Base-by-base conservation (phyloP, 2,888 invertebrate genomes). In the Drosophila kokeensis region DNA sequence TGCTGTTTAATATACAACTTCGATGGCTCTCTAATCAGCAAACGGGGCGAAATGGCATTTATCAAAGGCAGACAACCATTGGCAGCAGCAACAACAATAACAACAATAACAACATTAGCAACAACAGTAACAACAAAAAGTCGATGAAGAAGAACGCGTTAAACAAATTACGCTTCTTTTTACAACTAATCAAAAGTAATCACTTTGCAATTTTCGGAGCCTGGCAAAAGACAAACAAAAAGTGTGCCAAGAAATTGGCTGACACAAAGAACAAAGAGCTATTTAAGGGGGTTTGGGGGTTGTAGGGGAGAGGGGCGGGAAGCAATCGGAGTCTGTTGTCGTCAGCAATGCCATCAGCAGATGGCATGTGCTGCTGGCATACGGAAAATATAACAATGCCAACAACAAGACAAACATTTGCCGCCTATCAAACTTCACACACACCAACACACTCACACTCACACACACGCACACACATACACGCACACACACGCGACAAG, bases 161-260 rank as follows among this genome's bases (percentile, higher is more conserved):
- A 86, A 86, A 84, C 85, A 86, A 86, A 86, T 86, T 89, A 87
- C 86, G 75, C 77, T 87, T 82, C 91, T 90, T 87, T 90, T 85
- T 81, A 76, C 87, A 90, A 87, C 87, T 91, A 87, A 87, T 87
- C 87, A 87, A 87, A 87, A 87, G 87, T 90, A 87, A 87, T 87
- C 87, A 87, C 91, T 90, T 88, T 87, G 87, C 91, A 90, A 87
- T 86, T 86, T 86, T 81, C 67, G 69, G 40, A 57, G 79, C 74
- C 73, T 73, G 70, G 58, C 70, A 65, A 71, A 87, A 87, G 78
- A 88, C 91, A 87, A 90, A 87, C 83, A 90, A 76, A 87, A 87
- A 90, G 75, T 86, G 69, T 65, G 76, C 63, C 69, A 60, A 76
- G 69, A 73, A 90, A 83, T 69, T 81, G 77, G 76, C 77, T 81